A percentile compares a stretch with the other conserved stretches of the same genome.
Evolutionary conservation across 2,797 vertebrate genomes (phyloP).

Genomic region (Champsocephalus esox): DNA sequence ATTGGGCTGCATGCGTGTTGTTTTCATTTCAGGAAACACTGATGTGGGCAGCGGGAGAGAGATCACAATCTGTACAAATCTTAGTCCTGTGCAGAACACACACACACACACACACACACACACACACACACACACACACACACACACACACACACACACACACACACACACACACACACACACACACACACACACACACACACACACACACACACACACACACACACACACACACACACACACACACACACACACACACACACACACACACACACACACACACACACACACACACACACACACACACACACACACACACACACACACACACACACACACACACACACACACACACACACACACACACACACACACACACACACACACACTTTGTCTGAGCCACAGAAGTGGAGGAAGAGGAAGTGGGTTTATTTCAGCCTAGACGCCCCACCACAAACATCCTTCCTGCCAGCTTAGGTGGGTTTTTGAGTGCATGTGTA

Average conservation of each 20-base stretch:
- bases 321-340: neutral
- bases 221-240: neutral
- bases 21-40: neutral
- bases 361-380: neutral
- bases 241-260: neutral
- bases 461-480: conserved; percentile 77
- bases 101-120: neutral
- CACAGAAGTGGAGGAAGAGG: conserved; percentile 76
- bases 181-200: neutral
- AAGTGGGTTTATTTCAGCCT: conserved; percentile 82
- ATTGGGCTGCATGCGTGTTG: neutral
- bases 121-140: conserved; percentile 15
- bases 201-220: neutral
- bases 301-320: conserved; percentile 8
- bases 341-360: neutral
- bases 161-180: conserved; percentile 9
- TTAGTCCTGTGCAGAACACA: no score
- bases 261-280: conserved; percentile 3
- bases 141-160: neutral
- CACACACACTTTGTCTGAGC: conserved; percentile 59
- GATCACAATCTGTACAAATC: neutral
- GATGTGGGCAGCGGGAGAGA: neutral
- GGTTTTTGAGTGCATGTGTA: conserved; percentile 39
- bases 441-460: conserved; percentile 82
- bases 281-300: neutral